phyloP scores from a whole-genome alignment of 2,113 vertebrate genomes.

The Casuarius casuarius region DNA sequence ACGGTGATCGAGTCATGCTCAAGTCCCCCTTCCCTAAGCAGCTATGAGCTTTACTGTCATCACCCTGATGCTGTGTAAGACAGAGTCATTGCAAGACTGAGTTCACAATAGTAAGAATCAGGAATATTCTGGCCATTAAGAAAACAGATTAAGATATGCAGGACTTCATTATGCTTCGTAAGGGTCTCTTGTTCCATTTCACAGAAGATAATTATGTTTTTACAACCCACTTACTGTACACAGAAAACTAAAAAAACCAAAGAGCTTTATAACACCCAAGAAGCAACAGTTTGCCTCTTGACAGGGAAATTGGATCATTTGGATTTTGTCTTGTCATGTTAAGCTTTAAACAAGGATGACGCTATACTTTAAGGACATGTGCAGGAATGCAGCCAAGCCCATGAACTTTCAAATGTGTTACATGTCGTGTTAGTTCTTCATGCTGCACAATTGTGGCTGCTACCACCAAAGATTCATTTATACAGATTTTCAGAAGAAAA shows the following conservation, averaged over 20 bases:
- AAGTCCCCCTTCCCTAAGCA: accelerated
- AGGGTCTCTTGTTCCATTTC: neutral
- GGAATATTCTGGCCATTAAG: neutral
- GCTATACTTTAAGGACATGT: neutral
- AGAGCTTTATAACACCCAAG: neutral
- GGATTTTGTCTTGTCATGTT: neutral
- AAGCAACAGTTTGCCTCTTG: neutral
- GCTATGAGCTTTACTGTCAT: neutral
- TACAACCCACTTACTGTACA: neutral
- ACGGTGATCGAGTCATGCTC: neutral
- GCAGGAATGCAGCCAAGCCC: neutral
- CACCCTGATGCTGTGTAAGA: neutral
- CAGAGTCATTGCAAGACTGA: neutral
- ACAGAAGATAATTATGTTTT: neutral
- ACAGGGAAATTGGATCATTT: neutral
- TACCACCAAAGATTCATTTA: neutral
- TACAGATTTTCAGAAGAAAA: neutral
- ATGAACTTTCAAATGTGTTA: neutral
- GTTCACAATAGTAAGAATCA: neutral
- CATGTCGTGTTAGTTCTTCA: neutral
- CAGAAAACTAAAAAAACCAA: neutral
- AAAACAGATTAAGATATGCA: neutral
- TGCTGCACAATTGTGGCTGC: neutral
- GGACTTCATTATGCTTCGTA: neutral
- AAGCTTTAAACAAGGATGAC: neutral